These are phyloP conservation scores for Nephotettix cincticeps DNA, from an alignment of 1,140 invertebrate genomes.

Conservation along the genomic window DNA sequence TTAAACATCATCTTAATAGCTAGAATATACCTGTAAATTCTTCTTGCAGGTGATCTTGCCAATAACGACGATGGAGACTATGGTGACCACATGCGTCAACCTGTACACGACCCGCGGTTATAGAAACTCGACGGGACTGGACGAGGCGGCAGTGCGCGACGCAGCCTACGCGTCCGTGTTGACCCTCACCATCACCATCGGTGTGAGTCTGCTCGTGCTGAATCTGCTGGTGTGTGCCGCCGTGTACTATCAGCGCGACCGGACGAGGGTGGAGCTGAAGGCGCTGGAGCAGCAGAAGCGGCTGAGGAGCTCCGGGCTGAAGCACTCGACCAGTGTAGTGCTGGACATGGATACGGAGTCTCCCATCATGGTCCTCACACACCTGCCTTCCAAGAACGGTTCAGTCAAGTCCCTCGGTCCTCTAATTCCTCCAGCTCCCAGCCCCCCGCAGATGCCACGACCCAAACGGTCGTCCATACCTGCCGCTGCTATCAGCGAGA, in stretches of 20 bases:
- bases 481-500: slow-evolving; percentile 17
- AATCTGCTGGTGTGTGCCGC: slow-evolving; percentile 86
- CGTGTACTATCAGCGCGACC: slow-evolving; percentile 84
- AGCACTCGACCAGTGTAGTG: slow-evolving; percentile 19
- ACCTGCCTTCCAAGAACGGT: slow-evolving; percentile 32
- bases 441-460: not conserved
- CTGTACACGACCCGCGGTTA: slow-evolving; percentile 23
- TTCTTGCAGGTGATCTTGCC: slow-evolving; percentile 3
- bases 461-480: not conserved
- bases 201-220: slow-evolving; percentile 78
- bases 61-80: slow-evolving; percentile 21
- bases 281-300: slow-evolving; percentile 21
- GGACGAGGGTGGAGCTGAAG: slow-evolving; percentile 51
- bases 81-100: slow-evolving; percentile 24
- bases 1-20: too few relatives aligned
- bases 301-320: slow-evolving; percentile 2
- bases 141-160: not conserved
- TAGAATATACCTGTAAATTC: too few relatives aligned
- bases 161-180: slow-evolving; percentile 76
- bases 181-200: slow-evolving; percentile 82
- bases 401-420: not conserved
- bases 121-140: not conserved
- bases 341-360: slow-evolving; percentile 18
- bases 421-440: not conserved
- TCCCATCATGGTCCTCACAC: slow-evolving; percentile 54